These are phyloP conservation scores for Macrobrachium rosenbergii DNA, from an alignment of 1,140 invertebrate species.

Conservation along the genomic window DNA sequence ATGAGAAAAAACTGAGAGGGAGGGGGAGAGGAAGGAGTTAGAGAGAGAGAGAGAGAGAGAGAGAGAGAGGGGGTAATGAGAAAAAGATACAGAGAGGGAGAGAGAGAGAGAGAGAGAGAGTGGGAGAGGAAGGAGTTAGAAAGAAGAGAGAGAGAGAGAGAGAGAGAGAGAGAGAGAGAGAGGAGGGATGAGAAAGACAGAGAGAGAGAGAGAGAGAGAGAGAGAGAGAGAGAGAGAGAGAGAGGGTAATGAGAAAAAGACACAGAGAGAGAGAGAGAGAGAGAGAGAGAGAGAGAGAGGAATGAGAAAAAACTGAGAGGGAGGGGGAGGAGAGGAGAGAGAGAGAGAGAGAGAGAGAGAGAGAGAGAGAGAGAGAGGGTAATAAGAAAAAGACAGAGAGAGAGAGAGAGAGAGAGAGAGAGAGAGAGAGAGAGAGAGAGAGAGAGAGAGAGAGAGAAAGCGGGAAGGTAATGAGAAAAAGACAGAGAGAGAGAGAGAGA, in stretches of 20 bases:
- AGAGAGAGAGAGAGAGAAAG: neutral
- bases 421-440: neutral
- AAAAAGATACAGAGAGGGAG: no score
- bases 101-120: no score
- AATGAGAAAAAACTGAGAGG: neutral
- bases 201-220: neutral
- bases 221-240: neutral
- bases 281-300: neutral
- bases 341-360: neutral
- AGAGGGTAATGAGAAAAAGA: no score
- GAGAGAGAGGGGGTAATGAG: no score
- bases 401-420: neutral
- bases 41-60: no score
- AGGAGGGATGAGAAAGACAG: neutral
- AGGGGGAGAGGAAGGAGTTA: no score
- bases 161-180: neutral
- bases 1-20: no score
- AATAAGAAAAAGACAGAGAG: neutral
- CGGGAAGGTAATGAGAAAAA: neutral
- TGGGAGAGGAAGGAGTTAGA: neutral
- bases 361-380: no score
- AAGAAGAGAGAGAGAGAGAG: neutral
- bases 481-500: neutral
- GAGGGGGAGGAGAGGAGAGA: neutral
- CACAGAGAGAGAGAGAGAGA: neutral